Evolutionary conservation across 2,888 invertebrate species (phyloP).

Genomic region (Eutolmus rufibarbis): DNA sequence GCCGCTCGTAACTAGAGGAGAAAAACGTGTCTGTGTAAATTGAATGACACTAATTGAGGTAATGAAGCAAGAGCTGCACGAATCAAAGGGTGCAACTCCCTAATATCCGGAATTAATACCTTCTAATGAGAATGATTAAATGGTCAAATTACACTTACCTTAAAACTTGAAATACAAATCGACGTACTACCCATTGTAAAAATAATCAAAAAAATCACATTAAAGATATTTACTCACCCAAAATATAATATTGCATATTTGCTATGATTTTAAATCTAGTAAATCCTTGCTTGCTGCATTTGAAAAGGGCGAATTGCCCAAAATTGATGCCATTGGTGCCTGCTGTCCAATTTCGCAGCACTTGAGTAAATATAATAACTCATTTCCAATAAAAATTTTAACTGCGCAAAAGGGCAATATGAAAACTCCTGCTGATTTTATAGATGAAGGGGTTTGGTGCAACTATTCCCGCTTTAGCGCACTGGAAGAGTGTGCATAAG

Average conservation of each 20-base stretch:
- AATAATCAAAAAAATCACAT: background rate
- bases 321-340: background rate
- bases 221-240: background rate
- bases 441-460: background rate
- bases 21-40: background rate
- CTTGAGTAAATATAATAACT: conserved; percentile 10
- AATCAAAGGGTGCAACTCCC: background rate
- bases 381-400: background rate
- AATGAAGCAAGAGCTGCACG: background rate
- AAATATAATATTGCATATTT: background rate
- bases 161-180: background rate
- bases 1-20: background rate
- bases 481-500: background rate
- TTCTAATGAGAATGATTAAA: background rate
- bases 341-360: background rate
- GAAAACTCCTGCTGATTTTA: background rate
- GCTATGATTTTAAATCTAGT: background rate
- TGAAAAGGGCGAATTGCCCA: background rate
- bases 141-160: background rate
- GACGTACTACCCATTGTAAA: background rate
- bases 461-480: background rate
- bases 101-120: background rate
- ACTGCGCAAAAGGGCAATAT: background rate
- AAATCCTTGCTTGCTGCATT: background rate
- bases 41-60: background rate